Evolutionary conservation across 2,888 invertebrate genomes (phyloP).

Genomic region (Chouioia cunea): DNA sequence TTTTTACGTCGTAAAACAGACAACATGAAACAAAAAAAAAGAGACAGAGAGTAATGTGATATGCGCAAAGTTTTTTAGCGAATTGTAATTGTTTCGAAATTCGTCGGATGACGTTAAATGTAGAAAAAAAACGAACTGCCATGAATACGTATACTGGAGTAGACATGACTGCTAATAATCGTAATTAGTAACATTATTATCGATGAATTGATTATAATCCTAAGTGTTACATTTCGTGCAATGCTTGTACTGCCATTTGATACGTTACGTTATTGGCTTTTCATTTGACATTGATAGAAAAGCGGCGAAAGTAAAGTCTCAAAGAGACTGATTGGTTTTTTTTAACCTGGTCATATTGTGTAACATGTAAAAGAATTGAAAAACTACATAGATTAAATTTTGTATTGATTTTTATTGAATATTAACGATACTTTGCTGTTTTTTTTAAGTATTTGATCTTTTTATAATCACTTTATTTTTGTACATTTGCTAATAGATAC

Average conservation of each 20-base stretch:
- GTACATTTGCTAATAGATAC: neutral
- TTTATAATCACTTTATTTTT: constrained; percentile 25
- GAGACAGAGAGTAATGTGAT: constrained; percentile 31
- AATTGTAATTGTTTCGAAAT: constrained; percentile 31
- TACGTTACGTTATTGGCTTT: constrained; percentile 26
- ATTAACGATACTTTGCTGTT: constrained; percentile 27
- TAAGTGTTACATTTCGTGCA: constrained; percentile 50
- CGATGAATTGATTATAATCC: constrained; percentile 25
- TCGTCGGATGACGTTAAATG: constrained; percentile 38
- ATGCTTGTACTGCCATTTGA: constrained; percentile 54
- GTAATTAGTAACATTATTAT: neutral
- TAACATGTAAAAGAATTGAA: neutral
- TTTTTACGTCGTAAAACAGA: constrained; percentile 13
- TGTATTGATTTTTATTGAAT: constrained; percentile 24
- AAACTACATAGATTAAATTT: constrained; percentile 16
- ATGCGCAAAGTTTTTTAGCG: constrained; percentile 34
- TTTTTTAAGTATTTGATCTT: constrained; percentile 22
- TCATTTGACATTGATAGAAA: constrained; percentile 25
- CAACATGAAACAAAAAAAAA: constrained; percentile 4
- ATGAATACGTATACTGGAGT: constrained; percentile 48
- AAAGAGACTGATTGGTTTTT: constrained; percentile 23
- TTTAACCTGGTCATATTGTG: neutral
- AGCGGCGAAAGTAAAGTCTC: constrained; percentile 10
- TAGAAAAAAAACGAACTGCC: constrained; percentile 53
- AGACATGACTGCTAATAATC: constrained; percentile 37